Evolutionary conservation across 2,113 vertebrate genomes (phyloP).

Genomic region (Lepus americanus): DNA sequence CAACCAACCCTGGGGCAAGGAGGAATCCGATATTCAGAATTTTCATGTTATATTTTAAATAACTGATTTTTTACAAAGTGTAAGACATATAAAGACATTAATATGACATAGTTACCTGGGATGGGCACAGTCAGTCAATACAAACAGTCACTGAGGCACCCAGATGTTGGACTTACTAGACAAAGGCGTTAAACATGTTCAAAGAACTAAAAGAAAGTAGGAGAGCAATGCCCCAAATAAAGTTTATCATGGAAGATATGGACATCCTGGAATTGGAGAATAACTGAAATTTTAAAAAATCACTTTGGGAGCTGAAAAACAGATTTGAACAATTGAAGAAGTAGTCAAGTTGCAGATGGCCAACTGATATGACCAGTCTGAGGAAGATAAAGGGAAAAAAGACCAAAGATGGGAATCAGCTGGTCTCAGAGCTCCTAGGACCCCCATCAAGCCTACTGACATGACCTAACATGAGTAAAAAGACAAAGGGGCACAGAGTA

Average conservation of each 20-base stretch:
- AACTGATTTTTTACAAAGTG: neutral
- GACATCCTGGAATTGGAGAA: constrained; percentile 2
- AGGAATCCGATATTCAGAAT: neutral
- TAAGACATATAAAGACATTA: neutral
- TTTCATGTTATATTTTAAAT: neutral
- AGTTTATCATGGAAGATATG: neutral
- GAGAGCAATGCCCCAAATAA: neutral
- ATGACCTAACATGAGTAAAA: no score
- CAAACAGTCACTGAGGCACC: neutral
- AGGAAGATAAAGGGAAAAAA: neutral
- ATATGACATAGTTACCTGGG: neutral
- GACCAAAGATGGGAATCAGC: neutral
- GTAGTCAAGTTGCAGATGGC: neutral
- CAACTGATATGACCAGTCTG: neutral
- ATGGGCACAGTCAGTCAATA: neutral
- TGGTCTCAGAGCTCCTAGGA: neutral
- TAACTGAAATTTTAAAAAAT: neutral
- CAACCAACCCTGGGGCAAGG: neutral
- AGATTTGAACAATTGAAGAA: neutral
- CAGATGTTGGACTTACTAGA: neutral
- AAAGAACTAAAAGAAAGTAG: neutral
- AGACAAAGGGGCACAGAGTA: neutral
- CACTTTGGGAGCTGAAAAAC: neutral
- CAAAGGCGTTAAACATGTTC: neutral
- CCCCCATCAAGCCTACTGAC: neutral